Conservation (phyloP, 2,888 invertebrate species). For the Nephrotoma guestfalica region DNA sequence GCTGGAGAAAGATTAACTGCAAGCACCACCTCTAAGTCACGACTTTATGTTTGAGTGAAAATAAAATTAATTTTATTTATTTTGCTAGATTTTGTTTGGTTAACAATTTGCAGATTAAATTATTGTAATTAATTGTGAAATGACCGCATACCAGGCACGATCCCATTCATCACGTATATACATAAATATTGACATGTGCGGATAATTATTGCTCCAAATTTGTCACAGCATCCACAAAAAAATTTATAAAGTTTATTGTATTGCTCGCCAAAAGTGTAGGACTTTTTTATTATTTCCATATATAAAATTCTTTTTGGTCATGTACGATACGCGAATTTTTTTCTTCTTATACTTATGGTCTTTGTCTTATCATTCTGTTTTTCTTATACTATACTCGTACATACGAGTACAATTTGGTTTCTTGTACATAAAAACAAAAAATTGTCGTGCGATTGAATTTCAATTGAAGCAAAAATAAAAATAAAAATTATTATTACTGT, state of each 20-base stretch:
- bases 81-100: not conserved
- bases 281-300: not conserved
- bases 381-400: not conserved
- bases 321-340: not conserved
- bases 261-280: not conserved
- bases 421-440: not conserved
- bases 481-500: not conserved
- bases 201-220: not conserved
- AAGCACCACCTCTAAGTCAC: not conserved
- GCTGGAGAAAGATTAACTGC: not conserved
- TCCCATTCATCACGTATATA: not conserved
- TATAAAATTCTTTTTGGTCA: not conserved
- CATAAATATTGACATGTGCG: not conserved
- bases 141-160: not conserved
- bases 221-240: not conserved
- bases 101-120: not conserved
- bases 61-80: not conserved
- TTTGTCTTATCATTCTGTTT: not conserved
- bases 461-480: not conserved
- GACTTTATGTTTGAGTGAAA: not conserved
- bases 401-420: not conserved
- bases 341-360: not conserved
- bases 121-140: not conserved
- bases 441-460: constrained; percentile 4
- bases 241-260: not conserved